Conservation (phyloP, 2,888 invertebrate species). For the Chloromyia formosa region DNA sequence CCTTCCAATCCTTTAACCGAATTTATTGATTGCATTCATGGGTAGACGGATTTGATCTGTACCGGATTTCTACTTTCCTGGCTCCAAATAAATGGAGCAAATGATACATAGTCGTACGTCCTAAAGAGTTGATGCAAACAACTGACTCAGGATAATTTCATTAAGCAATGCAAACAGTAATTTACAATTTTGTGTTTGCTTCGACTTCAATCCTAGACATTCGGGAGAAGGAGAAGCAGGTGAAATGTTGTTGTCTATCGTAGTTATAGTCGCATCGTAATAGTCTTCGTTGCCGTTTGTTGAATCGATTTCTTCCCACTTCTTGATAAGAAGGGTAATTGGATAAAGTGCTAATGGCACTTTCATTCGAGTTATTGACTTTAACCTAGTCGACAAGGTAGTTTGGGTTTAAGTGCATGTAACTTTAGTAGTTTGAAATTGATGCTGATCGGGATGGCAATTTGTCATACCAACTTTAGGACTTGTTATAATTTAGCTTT, state of each 20-base stretch:
- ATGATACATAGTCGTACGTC: neutral
- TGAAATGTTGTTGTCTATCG: too few relatives aligned
- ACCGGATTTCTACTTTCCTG: neutral
- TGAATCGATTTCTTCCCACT: constrained; percentile 16
- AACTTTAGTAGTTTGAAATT: neutral
- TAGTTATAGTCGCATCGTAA: neutral
- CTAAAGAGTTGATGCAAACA: neutral
- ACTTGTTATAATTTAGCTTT: neutral
- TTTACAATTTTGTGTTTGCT: constrained; percentile 44
- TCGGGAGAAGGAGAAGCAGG: too few relatives aligned
- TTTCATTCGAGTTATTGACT: constrained; percentile 11
- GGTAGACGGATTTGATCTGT: neutral
- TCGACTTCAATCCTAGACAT: neutral
- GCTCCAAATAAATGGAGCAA: neutral
- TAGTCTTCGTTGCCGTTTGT: neutral
- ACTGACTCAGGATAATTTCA: constrained; percentile 45
- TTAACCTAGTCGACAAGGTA: constrained; percentile 23
- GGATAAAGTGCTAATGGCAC: constrained; percentile 4
- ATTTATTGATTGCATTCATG: neutral
- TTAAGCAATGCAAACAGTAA: constrained; percentile 49
- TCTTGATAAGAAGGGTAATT: constrained; percentile 8
- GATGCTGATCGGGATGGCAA: constrained; percentile 10
- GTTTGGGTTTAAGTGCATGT: constrained; percentile 6
- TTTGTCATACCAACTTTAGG: constrained; percentile 14
- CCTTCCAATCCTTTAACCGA: neutral